Base-by-base conservation (phyloP, 2,113 vertebrate genomes). In the Tachysurus fulvidraco region DNA sequence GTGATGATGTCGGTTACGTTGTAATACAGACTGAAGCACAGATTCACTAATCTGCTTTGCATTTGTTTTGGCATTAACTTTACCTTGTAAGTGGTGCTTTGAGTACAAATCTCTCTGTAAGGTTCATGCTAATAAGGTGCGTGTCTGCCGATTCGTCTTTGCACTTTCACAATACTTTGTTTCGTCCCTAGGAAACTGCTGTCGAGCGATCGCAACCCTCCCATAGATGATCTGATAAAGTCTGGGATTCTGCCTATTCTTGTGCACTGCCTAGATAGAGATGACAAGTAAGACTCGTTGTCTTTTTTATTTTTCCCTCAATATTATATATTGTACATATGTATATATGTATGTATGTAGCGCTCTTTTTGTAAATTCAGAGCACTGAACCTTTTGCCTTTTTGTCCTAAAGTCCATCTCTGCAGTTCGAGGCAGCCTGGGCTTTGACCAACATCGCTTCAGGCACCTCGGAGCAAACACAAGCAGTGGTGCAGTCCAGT, bases 371-470 rank as follows among this genome's bases (percentile, higher is more conserved):
- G 19, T 19, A 60, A 60, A 41, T 14, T 36, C 54, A 44, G 55
- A 0, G 3, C 44, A 10, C 23, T 59, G 1, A 21, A 13, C 19
- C 36, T 4, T 65, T 67, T 14, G 54, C 55, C 30, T 8, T 28
- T 64, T 23, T 88, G 52, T 89, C 89, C 1, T 90, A 4, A 90
- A 99, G 98, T 94, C 98, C 98, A 8, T 99, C 98, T 91, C 96
- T 99, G 89, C 98, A 99, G 94, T 99, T 99, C 91, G 98, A 99
- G 93, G 98, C 98, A 83, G 98, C 98, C 0, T 99, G 98, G 98
- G 98, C 98, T 93, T 93, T 99, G 90, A 99, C 98, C 93, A 99
- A 99, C 95, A 99, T 99, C 69, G 98, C 98, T 8, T 99, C 98
- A 71, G 98, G 98, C 89, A 99, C 98, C 67, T 99, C 98, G 65